Base-by-base conservation (phyloP, 2,888 invertebrate genomes). In the Xanthia togata region DNA sequence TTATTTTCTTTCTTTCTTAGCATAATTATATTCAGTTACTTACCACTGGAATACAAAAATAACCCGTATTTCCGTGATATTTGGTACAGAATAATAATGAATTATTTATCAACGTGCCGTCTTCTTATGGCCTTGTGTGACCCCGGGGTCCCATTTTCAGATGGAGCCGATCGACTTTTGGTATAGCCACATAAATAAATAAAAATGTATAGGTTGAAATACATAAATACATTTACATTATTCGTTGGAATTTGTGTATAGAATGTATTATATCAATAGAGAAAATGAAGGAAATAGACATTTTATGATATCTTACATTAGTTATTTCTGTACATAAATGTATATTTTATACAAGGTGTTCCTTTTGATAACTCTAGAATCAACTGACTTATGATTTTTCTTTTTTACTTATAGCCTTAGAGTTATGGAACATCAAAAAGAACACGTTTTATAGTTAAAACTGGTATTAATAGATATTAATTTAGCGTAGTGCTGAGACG, bases 31-130 rank as follows among this genome's bases (percentile, higher is more conserved):
- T 50, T 50, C 23, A 23, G 50, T 14, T 47, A 47, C 26, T 8
- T 65, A 9, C 23, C 26, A 67, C 4, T 53, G n/a, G 44, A 67
- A 62, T 73, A 71, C 35, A 63, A 79, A 70, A 72, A 70, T 78
- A 78, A 63, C 71, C 73, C 57, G 47, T 26, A 60, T 67, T 71
- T 67, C 38, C n/a, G 62, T 26, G 57, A 79, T 76, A 79, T 80
- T 75, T 64, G 35, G 55, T 31, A 41, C 20, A 44, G 53, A 38
- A 76, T 59, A 70, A 44, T 55, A 53, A 87, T 83, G 81, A 87
- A 86, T 83, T 81, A 87, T 87, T 81, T 78, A 87, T 80, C 64
- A 78, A 44, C 50, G 20, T 44, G 4, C 53, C 47, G 55, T 6
- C 4, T 67, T 47, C 59, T 38, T 70, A 69, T 57, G 26, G 71